Conservation (phyloP, 1,140 invertebrate genomes). For the Tetramorium alpestre region DNA sequence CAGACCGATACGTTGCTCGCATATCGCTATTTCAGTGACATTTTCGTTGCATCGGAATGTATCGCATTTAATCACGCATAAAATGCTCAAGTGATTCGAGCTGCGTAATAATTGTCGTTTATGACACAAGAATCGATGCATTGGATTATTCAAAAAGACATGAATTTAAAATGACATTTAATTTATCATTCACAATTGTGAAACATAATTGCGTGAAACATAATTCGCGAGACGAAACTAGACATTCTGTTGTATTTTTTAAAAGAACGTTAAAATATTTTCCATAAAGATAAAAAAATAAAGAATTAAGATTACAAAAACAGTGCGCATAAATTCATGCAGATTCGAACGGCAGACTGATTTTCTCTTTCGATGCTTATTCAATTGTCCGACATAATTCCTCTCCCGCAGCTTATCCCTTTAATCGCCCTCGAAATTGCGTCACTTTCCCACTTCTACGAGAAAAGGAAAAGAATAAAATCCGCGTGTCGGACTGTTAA, state of each 20-base stretch:
- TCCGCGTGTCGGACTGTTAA: conserved; percentile 32
- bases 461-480: not conserved
- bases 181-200: not conserved
- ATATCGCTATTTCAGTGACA: conserved; percentile 11
- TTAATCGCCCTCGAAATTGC: conserved; percentile 30
- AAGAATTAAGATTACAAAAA: not conserved
- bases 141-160: not conserved
- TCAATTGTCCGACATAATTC: conserved; percentile 19
- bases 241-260: not conserved
- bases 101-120: not conserved
- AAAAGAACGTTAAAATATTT: not conserved
- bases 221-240: not conserved
- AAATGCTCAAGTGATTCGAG: conserved; percentile 11
- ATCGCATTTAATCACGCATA: conserved; percentile 13
- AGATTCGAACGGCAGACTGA: not conserved
- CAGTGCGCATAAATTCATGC: no score
- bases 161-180: not conserved
- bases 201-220: not conserved
- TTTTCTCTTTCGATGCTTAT: conserved; percentile 13
- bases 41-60: not conserved
- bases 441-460: not conserved
- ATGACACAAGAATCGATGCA: not conserved
- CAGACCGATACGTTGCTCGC: not conserved
- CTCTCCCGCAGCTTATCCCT: not conserved
- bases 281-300: not conserved